Conservation (phyloP, 2,113 vertebrate species). For the Sminthopsis crassicaudata region DNA sequence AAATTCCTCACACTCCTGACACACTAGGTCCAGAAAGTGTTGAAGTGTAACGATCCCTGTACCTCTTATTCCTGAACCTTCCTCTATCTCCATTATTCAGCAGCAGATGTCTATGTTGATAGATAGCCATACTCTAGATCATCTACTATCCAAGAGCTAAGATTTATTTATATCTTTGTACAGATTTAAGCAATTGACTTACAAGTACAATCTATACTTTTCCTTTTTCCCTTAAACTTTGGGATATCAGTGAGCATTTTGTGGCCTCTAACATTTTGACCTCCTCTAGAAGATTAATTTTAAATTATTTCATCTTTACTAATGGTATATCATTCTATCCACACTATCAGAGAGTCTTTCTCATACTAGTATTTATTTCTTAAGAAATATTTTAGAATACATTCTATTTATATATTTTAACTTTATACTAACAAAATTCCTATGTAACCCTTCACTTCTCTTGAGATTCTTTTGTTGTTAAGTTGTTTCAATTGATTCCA, state of each 20-base stretch:
- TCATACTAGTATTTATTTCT: background rate
- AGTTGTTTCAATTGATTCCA: background rate
- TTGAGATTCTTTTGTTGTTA: background rate
- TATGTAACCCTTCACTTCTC: background rate
- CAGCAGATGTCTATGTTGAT: background rate
- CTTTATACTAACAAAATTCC: background rate
- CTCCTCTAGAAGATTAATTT: background rate
- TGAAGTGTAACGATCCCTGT: background rate
- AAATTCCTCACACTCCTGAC: background rate
- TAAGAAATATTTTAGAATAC: background rate
- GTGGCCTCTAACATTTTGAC: background rate
- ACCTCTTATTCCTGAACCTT: background rate
- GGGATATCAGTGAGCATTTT: background rate
- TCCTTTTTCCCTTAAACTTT: background rate
- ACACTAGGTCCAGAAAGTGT: background rate
- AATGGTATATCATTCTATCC: background rate
- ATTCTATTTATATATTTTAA: background rate
- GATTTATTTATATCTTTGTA: background rate
- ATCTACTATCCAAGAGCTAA: background rate
- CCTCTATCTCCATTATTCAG: background rate
- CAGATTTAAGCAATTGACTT: background rate
- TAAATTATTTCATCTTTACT: background rate
- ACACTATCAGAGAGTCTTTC: background rate
- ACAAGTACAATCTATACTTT: background rate
- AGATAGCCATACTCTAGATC: background rate